phyloP scores from a whole-genome alignment of 2,888 invertebrate genomes.

The Syritta pipiens region DNA sequence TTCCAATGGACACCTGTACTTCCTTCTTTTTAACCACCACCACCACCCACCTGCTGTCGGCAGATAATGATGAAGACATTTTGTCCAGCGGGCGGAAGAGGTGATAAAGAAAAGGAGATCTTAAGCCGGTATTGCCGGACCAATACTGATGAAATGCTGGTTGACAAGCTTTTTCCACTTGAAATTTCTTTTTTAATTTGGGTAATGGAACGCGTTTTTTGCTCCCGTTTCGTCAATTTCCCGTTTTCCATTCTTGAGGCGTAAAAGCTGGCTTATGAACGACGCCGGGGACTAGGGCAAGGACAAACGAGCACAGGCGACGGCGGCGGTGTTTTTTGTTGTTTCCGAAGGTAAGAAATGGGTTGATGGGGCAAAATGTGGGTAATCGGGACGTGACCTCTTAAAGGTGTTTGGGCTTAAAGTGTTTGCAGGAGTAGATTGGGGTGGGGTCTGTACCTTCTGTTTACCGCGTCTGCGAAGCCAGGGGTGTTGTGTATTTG shows the following conservation, averaged over 20 bases:
- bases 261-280: conserved; percentile 41
- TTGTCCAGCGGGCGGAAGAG: not conserved
- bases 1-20: conserved; percentile 52
- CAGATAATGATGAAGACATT: conserved; percentile 12
- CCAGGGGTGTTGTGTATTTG: too few species aligned
- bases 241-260: conserved; percentile 17
- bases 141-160: conserved; percentile 36
- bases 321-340: too few species aligned
- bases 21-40: not conserved
- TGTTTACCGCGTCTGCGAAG: too few species aligned
- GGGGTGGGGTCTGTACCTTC: too few species aligned
- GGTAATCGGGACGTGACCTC: too few species aligned
- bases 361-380: too few species aligned
- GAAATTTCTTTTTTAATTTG: conserved; percentile 45
- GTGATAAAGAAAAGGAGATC: not conserved
- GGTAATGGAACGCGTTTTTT: conserved; percentile 37
- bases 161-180: conserved; percentile 35
- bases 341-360: too few species aligned
- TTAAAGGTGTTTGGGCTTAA: too few species aligned
- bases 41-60: not conserved
- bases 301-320: too few species aligned
- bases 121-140: conserved; percentile 14
- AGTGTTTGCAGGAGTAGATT: too few species aligned
- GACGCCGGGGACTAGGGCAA: conserved; percentile 50
- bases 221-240: conserved; percentile 10